Base-by-base conservation (phyloP, 2,113 vertebrate species). In the Hyaena hyaena region DNA sequence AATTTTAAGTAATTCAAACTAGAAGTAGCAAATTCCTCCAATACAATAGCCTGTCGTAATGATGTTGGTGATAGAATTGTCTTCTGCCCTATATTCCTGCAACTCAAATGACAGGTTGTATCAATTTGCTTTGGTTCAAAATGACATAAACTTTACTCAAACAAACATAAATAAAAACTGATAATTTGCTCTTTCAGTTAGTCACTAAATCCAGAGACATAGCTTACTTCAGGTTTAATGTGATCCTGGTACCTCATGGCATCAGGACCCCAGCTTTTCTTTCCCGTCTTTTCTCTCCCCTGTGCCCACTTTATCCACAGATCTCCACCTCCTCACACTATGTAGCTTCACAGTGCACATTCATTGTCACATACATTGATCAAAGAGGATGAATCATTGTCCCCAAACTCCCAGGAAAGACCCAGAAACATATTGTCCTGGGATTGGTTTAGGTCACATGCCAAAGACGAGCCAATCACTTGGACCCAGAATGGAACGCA, bases 251-350 rank as follows among this genome's bases (percentile, higher is more conserved):
- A 21, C 2, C 12, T 3, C 10, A 24, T 14, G 17, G 23, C 9
- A 19, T 35, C 33, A 74, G 7, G 1, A 4, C 0, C 21, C 48
- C 43, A 11, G 0, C 4, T 84, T 43, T 66, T 90, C 8, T 48
- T 35, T 19, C 21, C 19, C 4, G 3, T 79, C 3, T 50, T 63
- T 79, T 21, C 12, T 84, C 28, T 79, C 65, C 21, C 28, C 5
- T 48, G 0, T 26, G 1, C 4, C 26, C 15, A n/a, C 0, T 66
- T 9, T 16, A 63, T 65, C 23, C 11, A 76, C 19, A 3, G 16
- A 24, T 19, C 16, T 0, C 2, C 7, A 35, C 23, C 9, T 79
- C 11, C 33, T 86, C 9, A 17, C 15, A 84, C 39, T n/a, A 33
- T 33, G 7, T 8, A 82, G 5, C 50, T 90, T 88, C 55, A 43